A percentile compares a stretch with the other conserved stretches of the same genome.
Conservation (phyloP, 1,140 invertebrate species). For the Cephus cinctus region DNA sequence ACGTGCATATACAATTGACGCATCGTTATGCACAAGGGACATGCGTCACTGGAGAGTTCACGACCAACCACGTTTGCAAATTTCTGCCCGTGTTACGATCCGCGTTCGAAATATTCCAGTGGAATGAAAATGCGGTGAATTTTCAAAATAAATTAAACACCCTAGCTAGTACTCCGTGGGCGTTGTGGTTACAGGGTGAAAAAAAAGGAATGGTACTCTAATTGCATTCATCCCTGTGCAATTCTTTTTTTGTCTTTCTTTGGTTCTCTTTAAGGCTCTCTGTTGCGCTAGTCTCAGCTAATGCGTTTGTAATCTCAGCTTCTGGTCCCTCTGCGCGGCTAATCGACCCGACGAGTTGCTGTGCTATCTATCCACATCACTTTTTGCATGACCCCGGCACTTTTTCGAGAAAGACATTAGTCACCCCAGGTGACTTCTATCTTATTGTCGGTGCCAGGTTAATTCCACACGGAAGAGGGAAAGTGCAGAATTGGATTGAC, state of each 20-base stretch:
- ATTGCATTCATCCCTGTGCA: too few relatives aligned
- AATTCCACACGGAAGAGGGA: slow-evolving; percentile 1
- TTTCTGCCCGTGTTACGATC: too few relatives aligned
- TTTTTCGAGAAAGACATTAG: slow-evolving; percentile 3
- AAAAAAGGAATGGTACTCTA: too few relatives aligned
- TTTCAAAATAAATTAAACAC: too few relatives aligned
- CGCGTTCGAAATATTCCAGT: too few relatives aligned
- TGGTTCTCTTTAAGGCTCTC: not conserved
- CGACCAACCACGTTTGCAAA: too few relatives aligned
- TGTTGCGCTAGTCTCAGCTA: not conserved
- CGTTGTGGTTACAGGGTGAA: too few relatives aligned
- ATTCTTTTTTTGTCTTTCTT: not conserved
- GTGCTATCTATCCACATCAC: slow-evolving; percentile 3
- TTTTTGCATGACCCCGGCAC: not conserved
- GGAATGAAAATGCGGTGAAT: too few relatives aligned
- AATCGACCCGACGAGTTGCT: not conserved
- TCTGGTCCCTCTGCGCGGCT: not conserved
- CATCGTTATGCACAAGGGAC: too few relatives aligned
- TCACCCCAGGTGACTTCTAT: slow-evolving; percentile 6
- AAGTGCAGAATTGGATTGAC: not conserved
- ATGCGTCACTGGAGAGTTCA: too few relatives aligned
- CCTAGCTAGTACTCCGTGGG: too few relatives aligned
- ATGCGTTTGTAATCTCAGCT: not conserved
- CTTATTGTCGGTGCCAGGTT: slow-evolving; percentile 7
- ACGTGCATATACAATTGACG: too few relatives aligned